Conservation (phyloP, 2,888 invertebrate species). For the Pherbina coryleti region DNA sequence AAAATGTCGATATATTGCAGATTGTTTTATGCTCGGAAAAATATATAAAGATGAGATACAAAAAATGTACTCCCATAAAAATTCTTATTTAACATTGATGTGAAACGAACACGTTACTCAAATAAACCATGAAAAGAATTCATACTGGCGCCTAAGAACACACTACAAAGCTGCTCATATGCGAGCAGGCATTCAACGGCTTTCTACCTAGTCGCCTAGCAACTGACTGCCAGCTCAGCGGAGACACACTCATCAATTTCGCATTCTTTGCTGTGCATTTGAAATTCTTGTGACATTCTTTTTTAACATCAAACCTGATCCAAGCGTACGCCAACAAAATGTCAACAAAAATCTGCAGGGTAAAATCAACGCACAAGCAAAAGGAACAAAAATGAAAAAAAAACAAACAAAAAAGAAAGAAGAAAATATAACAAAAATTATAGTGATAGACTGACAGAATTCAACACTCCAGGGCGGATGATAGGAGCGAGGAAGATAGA, state of each 20-base stretch:
- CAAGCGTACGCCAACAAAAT: constrained; percentile 17
- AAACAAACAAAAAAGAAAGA: not conserved
- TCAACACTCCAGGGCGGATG: not conserved
- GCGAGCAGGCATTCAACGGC: not conserved
- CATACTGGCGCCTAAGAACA: no score
- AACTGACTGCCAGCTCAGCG: not conserved
- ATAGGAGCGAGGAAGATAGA: not conserved
- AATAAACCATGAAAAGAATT: no score
- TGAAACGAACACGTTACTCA: no score
- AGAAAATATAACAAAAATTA: not conserved
- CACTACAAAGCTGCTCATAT: no score
- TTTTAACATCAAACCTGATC: constrained; percentile 1
- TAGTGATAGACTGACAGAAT: not conserved
- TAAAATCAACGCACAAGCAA: constrained; percentile 27
- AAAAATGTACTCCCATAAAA: no score
- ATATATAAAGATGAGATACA: no score
- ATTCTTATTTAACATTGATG: no score
- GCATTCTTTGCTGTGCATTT: constrained; percentile 42
- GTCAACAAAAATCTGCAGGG: constrained; percentile 36
- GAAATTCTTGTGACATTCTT: constrained; percentile 46
- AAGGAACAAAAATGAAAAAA: not conserved
- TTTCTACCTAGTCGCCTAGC: not conserved
- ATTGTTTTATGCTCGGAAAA: no score
- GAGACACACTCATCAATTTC: constrained; percentile 23
- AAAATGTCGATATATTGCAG: no score